Conservation (phyloP, 2,113 vertebrate genomes). For the Fukomys damarensis region DNA sequence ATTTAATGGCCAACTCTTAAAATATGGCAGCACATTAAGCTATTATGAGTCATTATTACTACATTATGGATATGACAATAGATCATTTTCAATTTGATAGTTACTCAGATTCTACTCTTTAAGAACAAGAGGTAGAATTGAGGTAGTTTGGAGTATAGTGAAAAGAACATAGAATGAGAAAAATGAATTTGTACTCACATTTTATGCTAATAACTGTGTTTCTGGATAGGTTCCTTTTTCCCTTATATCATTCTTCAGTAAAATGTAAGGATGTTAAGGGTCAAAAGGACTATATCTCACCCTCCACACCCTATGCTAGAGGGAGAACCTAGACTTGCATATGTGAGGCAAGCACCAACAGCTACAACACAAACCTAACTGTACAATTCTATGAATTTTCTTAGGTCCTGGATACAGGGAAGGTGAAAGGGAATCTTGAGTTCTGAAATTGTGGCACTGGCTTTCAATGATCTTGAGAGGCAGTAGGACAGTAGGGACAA, state of each 20-base stretch:
- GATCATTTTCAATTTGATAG: constrained; percentile 57
- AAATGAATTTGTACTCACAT: background rate
- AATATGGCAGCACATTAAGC: constrained; percentile 30
- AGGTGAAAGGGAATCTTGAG: background rate
- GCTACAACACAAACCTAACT: background rate
- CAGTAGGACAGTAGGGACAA: background rate
- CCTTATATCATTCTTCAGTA: background rate
- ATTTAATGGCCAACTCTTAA: constrained; percentile 40
- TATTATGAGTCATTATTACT: constrained; percentile 53
- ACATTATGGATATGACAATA: constrained; percentile 23
- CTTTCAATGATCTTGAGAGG: background rate
- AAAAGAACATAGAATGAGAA: constrained; percentile 5
- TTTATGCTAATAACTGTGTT: background rate
- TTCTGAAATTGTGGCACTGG: background rate
- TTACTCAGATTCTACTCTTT: constrained; percentile 27
- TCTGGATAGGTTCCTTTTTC: background rate
- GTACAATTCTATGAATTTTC: background rate
- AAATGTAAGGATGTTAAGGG: background rate
- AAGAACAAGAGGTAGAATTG: background rate
- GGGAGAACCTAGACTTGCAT: background rate
- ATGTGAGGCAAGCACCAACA: background rate
- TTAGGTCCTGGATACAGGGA: background rate
- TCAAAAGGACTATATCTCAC: background rate
- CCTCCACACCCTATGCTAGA: background rate
- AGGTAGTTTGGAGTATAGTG: background rate